A percentile compares a stretch with the other conserved stretches of the same genome.
Evolutionary conservation across 2,797 vertebrate genomes (phyloP).

Genomic region (Florisuga fusca): DNA sequence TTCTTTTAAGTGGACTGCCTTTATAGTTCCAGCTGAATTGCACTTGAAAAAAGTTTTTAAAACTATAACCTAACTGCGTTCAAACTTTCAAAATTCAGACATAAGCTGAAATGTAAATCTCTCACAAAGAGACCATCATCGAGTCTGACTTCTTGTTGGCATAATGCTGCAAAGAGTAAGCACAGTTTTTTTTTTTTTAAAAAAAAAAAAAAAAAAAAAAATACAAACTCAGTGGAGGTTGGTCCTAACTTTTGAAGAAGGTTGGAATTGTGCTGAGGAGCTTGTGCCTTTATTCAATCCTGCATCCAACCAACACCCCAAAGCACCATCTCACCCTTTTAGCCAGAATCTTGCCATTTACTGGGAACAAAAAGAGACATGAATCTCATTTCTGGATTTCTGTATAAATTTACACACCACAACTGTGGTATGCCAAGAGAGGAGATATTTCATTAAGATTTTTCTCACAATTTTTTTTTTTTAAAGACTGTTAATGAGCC

Average conservation of each 20-base stretch:
- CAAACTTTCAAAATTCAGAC: neutral
- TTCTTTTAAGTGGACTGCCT: neutral
- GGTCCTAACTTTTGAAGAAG: neutral
- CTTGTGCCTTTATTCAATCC: neutral
- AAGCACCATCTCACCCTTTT: neutral
- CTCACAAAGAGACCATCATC: neutral
- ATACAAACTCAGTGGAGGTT: fast-evolving
- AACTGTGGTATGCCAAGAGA: neutral
- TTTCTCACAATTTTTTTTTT: neutral
- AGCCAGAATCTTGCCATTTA: neutral
- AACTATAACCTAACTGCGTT: neutral
- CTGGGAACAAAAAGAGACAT: neutral
- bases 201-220: neutral
- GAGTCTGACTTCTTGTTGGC: neutral
- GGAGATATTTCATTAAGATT: neutral
- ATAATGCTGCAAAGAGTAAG: neutral
- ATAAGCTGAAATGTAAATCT: neutral
- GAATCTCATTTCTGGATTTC: neutral
- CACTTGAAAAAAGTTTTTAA: neutral
- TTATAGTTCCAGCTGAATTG: neutral
- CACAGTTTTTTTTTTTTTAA: neutral
- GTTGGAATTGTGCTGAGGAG: neutral
- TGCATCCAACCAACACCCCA: neutral
- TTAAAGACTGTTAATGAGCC: neutral
- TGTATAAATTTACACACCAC: fast-evolving